Evolutionary conservation across 2,888 invertebrate species (phyloP), one percentile per base, ranked within the genome.

Genomic region (Athrips mouffetella): DNA sequence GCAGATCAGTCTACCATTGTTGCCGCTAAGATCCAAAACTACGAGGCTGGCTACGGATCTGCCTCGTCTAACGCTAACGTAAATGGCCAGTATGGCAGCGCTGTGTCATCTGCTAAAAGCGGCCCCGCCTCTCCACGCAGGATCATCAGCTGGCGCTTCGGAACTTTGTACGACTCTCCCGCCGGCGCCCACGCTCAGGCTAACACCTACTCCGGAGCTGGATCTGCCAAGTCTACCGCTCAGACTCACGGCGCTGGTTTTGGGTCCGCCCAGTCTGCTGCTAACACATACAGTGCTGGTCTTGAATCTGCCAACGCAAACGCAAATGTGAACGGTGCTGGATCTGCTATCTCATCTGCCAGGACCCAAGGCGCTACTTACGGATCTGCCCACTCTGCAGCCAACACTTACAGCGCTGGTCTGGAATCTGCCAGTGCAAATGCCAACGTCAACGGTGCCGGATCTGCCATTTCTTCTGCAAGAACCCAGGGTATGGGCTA

Each of bases 141-240:
- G 23, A 66, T 69, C 44, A 74, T 79, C 62, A 70, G 71, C 50
- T 86, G 86, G 86, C 78, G 70, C 30, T 85, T 86, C 54, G 86
- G 86, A 10, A 79, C 81, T 18, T 55, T 66, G 1, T 86, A 85
- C 54, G 73, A 71, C 45, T 52, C 52, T 8, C 82, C 80, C n/a
- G 61, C 70, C 23, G 58, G 55, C 13, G 65, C 61, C 13, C 65
- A 64, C 6, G 67, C 63, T 44, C 59, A 65, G 20, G 62, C 59
- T 40, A 62, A 65, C 53, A 57, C 59, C 39, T 57, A 63, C 21
- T 54, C 57, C 6, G 60, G 59, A 16, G 54, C 46, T 31, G 60
- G 63, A 27, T 50, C 55, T 20, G 63, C 57, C 29, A 62, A 62
- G 42, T 57, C 63, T 7, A 52, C 54, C 39, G 65, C 65, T 42